These are phyloP conservation scores for Isaurus tuberculatus DNA, from an alignment of 92 coral and sea anemone species.

Conservation along the genomic window DNA sequence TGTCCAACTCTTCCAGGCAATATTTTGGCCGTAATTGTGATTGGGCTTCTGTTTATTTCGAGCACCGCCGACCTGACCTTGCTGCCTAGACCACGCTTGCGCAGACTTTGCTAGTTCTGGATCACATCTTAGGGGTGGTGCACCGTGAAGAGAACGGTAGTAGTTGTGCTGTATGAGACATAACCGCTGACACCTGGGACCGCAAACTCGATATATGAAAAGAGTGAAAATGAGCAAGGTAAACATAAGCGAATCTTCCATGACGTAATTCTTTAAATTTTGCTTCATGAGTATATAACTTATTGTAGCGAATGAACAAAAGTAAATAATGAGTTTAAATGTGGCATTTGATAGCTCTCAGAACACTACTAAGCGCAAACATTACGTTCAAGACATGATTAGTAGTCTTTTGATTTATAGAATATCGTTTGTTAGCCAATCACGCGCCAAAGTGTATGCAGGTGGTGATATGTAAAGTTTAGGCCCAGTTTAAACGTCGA, in stretches of 20 bases:
- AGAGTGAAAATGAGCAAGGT: background rate
- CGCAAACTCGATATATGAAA: constrained; percentile 50
- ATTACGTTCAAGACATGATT: too few relatives aligned
- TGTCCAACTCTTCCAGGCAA: constrained; percentile 79
- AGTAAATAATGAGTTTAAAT: too few relatives aligned
- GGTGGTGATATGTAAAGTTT: too few relatives aligned
- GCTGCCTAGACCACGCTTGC: constrained; percentile 76
- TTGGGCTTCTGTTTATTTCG: constrained; percentile 49
- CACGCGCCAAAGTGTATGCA: too few relatives aligned
- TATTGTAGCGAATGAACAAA: too few relatives aligned
- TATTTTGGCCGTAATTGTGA: constrained; percentile 56
- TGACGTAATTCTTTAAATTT: too few relatives aligned
- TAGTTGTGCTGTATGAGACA: constrained; percentile 83
- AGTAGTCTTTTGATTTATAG: too few relatives aligned
- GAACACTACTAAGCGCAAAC: too few relatives aligned
- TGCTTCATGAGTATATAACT: too few relatives aligned
- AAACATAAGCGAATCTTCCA: background rate
- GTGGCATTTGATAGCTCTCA: too few relatives aligned
- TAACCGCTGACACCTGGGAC: constrained; percentile 75
- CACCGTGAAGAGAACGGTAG: constrained; percentile 73
- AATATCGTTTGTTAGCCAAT: too few relatives aligned
- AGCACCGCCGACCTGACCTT: constrained; percentile 51
- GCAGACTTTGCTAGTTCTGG: constrained; percentile 85
- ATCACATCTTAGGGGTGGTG: constrained; percentile 82
- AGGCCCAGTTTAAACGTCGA: too few relatives aligned